Evolutionary conservation across 1,140 invertebrate genomes (phyloP).

Genomic region (Apis florea): DNA sequence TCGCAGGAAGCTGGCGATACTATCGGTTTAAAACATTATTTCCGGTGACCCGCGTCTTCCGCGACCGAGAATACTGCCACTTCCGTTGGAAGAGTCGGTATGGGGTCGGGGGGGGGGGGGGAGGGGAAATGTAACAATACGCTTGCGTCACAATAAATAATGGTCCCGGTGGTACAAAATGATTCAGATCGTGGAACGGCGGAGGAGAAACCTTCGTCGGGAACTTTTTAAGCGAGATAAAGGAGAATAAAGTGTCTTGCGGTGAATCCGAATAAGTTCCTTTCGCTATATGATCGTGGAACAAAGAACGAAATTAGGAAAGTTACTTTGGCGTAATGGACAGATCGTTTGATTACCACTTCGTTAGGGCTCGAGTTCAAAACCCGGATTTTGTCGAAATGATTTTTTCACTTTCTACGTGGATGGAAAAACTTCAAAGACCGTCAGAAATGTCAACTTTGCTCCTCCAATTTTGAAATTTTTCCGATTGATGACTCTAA

Average conservation of each 20-base stretch:
- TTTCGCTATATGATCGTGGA: neutral
- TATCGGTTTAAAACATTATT: constrained; percentile 47
- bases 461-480: no score
- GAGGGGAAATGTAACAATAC: constrained; percentile 12
- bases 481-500: neutral
- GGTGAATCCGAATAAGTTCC: neutral
- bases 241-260: neutral
- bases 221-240: neutral
- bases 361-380: no score
- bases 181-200: neutral
- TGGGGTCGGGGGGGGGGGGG: no score
- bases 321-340: neutral
- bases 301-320: neutral
- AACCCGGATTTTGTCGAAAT: no score
- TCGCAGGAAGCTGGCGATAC: constrained; percentile 26
- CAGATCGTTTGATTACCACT: neutral
- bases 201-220: neutral
- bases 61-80: neutral
- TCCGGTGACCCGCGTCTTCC: constrained; percentile 34
- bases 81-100: neutral
- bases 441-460: no score
- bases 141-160: constrained; percentile 3
- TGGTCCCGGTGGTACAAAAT: neutral
- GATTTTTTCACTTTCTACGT: no score
- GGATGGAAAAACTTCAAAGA: no score